Base-by-base conservation (phyloP, 2,797 vertebrate species). In the Capromys pilorides region DNA sequence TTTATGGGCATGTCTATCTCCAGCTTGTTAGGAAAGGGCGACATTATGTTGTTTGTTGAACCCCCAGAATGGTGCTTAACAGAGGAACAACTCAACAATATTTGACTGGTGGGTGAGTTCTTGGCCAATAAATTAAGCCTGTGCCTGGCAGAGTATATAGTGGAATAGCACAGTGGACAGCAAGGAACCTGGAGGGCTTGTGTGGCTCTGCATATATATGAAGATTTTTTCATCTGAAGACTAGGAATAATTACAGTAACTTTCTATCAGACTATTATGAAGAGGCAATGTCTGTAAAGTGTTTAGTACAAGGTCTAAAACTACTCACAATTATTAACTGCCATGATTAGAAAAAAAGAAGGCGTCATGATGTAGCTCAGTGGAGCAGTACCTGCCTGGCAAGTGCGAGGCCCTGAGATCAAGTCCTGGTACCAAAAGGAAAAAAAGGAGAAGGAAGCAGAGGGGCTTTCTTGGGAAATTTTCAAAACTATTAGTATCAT, bases 401-500 rank as follows among this genome's bases (percentile, higher is more conserved):
- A 69, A 36, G 66, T 51, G 24, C 10, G 33, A 66, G 80, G 67
- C 61, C 24, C 67, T 90, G 39, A 93, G 75, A 75, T 73, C 33
- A 54, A 57, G 13, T 9, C 88, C 54, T 82, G n/a, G 75, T 31
- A 83, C 75, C 83, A 86, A 26, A 85, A 89, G 49, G 54, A 80
- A 83, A 22, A 84, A 80, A 77, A 85, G 16, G 39, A 92, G 9
- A 2, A 77, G 4, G 24, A 71, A 73, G 66, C n/a, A 67, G 31
- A n/a, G 16, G 36, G 51, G 22, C 7, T 89, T 86, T 93, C 73
- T 59, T 82, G 33, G 39, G 36, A 77, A 93, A 79, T 6, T 39
- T 82, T 78, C 84, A 5, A 66, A 87, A 87, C 78, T 84, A 81
- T 67, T 81, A 86, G 79, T 88, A 69, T 71, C 80, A 31, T 88